These are phyloP conservation scores for Oligia strigilis DNA, from an alignment of 2,888 invertebrate species.

Conservation along the genomic window DNA sequence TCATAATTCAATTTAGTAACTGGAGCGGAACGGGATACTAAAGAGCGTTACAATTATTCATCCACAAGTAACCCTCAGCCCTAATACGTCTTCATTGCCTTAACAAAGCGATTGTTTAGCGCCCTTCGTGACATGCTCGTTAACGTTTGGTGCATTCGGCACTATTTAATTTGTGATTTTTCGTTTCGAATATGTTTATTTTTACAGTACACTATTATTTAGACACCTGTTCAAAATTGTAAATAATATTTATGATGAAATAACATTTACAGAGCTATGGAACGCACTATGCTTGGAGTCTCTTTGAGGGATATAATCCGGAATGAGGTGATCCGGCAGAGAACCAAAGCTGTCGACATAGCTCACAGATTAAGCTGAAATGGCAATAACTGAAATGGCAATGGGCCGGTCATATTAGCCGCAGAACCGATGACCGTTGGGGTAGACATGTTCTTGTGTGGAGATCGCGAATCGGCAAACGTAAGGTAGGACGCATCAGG, in stretches of 20 bases:
- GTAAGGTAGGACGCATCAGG: no score
- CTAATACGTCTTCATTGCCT: slow-evolving; percentile 63
- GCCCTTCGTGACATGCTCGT: slow-evolving; percentile 31
- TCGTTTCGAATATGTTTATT: background rate
- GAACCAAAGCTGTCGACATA: no score
- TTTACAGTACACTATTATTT: background rate
- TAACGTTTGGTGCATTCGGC: slow-evolving; percentile 21
- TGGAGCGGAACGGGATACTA: background rate
- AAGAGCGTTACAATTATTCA: slow-evolving; percentile 28
- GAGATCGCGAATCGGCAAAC: no score
- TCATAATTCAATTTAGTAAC: background rate
- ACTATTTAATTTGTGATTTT: background rate
- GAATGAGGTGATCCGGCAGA: no score
- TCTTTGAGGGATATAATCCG: no score
- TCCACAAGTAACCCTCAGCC: slow-evolving; percentile 40
- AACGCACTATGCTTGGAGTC: no score
- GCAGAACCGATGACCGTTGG: no score
- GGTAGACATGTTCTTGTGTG: no score
- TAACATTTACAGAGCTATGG: background rate
- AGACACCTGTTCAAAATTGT: background rate
- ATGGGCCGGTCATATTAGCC: no score
- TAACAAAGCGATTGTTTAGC: slow-evolving; percentile 66
- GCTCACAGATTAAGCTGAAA: no score
- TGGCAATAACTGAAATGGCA: no score
- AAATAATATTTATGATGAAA: background rate